Evolutionary conservation across 2,888 invertebrate genomes (phyloP).

Genomic region (Pristionchus mayeri): DNA sequence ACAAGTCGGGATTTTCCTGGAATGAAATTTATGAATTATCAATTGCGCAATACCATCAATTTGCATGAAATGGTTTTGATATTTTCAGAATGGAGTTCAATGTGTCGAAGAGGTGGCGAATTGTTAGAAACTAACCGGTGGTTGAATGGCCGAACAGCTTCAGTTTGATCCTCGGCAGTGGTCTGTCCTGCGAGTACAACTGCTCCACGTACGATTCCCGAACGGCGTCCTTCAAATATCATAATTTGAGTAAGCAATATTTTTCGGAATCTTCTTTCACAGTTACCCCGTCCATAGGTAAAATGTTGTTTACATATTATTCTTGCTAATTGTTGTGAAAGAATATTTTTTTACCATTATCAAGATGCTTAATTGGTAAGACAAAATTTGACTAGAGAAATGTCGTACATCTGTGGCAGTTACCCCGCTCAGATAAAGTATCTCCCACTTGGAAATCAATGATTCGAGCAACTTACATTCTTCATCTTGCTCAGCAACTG

Average conservation of each 20-base stretch:
- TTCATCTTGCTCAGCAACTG: slow-evolving; percentile 83
- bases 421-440: too few species aligned
- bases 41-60: background rate
- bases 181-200: slow-evolving; percentile 77
- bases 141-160: slow-evolving; percentile 85
- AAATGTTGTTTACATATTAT: too few species aligned
- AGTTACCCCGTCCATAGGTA: too few species aligned
- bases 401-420: too few species aligned
- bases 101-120: background rate
- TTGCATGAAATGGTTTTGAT: too few species aligned
- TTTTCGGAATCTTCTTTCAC: too few species aligned
- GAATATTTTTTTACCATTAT: too few species aligned
- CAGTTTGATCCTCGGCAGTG: slow-evolving; percentile 81
- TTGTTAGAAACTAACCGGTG: slow-evolving; percentile 79
- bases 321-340: too few species aligned
- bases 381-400: too few species aligned
- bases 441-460: too few species aligned
- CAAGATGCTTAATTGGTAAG: too few species aligned
- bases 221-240: slow-evolving; percentile 67
- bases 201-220: slow-evolving; percentile 82
- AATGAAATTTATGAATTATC: background rate
- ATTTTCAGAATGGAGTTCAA: background rate
- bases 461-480: slow-evolving; percentile 80
- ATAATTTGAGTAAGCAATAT: too few species aligned
- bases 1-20: slow-evolving; percentile 48